Percentiles rank a stretch among this genome's conserved stretches.
Conservation (phyloP, 2,797 vertebrate genomes). For the Microcaecilia unicolor region DNA sequence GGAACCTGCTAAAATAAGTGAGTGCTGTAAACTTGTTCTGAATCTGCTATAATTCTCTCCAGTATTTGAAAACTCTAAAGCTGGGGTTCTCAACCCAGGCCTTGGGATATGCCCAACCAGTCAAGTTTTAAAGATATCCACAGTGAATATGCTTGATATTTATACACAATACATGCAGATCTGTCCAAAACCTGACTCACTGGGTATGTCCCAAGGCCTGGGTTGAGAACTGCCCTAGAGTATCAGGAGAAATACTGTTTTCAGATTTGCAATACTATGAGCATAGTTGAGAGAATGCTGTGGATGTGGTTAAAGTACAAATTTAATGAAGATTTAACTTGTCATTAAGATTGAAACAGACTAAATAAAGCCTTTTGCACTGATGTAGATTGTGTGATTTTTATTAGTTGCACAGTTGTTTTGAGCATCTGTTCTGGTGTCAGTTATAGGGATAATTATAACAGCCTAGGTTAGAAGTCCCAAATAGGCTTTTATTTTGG, state of each 20-base stretch:
- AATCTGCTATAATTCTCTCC: conserved; percentile 69
- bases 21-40: conserved; percentile 88
- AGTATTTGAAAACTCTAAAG: conserved; percentile 4
- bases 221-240: too few species aligned
- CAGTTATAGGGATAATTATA: too few species aligned
- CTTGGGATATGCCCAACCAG: too few species aligned
- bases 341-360: conserved; percentile 21
- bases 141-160: too few species aligned
- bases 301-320: conserved; percentile 42
- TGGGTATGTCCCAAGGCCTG: too few species aligned
- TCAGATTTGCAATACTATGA: conserved; percentile 30
- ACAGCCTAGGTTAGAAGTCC: too few species aligned
- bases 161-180: too few species aligned
- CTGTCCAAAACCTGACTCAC: too few species aligned
- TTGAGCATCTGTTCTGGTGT: too few species aligned
- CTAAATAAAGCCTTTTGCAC: conserved; percentile 55
- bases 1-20: conserved; percentile 85
- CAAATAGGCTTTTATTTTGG: too few species aligned
- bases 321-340: conserved; percentile 24
- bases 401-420: conserved; percentile 20
- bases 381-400: conserved; percentile 21
- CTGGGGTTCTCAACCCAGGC: too few species aligned
- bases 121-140: too few species aligned
- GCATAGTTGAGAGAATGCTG: conserved; percentile 31
- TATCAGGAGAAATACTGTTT: conserved; percentile 22